These are phyloP conservation scores for Coenonympha glycerion DNA, from an alignment of 2,888 invertebrate genomes.

Conservation along the genomic window DNA sequence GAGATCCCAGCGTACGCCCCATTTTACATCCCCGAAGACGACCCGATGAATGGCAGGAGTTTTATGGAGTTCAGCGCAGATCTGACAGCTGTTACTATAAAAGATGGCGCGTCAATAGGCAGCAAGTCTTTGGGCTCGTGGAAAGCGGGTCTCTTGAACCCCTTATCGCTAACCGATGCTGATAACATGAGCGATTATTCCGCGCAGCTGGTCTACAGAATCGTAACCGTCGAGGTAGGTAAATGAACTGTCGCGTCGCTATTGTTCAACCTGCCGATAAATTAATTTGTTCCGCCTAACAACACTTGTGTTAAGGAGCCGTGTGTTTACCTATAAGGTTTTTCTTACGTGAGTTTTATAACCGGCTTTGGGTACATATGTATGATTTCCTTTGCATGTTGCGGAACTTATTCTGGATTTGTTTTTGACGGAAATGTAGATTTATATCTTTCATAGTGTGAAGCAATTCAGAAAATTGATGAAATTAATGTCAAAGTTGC, in stretches of 20 bases:
- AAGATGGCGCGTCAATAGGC: conserved; percentile 83
- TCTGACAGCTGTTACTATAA: conserved; percentile 81
- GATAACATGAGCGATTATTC: conserved; percentile 83
- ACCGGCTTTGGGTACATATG: too few species aligned
- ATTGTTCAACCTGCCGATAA: conserved; percentile 26
- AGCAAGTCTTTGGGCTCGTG: conserved; percentile 83
- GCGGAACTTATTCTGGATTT: too few species aligned
- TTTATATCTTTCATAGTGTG: too few species aligned
- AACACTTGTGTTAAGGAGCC: conserved; percentile 58
- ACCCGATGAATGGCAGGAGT: conserved; percentile 81
- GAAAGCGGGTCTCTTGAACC: conserved; percentile 83
- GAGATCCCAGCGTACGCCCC: conserved; percentile 83
- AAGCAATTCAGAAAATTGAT: too few species aligned
- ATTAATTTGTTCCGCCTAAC: conserved; percentile 39
- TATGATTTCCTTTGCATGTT: too few species aligned
- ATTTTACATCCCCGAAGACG: conserved; percentile 77
- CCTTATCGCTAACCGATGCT: conserved; percentile 79
- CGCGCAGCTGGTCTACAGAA: conserved; percentile 88
- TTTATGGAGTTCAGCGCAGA: conserved; percentile 85
- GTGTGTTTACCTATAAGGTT: conserved; percentile 10
- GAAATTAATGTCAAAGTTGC: too few species aligned
- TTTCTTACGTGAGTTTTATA: too few species aligned
- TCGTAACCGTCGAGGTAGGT: conserved; percentile 88
- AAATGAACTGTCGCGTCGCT: conserved; percentile 43
- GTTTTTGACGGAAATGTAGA: too few species aligned